Evolutionary conservation across 2,113 vertebrate genomes (phyloP), one percentile per base, ranked within the genome.

Genomic region (Aspidoscelis tigris): DNA sequence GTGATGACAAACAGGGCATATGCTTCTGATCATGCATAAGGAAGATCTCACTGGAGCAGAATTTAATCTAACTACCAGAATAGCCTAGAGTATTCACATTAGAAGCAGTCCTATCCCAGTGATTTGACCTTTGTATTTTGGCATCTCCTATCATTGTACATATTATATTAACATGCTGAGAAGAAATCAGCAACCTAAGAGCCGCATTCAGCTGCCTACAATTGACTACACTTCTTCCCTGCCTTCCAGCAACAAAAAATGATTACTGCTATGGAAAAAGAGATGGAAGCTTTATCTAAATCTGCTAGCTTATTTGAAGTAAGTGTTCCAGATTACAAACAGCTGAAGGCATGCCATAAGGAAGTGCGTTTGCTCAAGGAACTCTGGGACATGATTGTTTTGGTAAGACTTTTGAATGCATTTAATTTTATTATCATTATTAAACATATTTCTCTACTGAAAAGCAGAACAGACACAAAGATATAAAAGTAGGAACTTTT

Each of bases 321-420:
- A 73, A 22, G 80, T 0, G 70, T 97, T 1, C 96, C 96, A 0
- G 91, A 96, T 21, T 95, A 95, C 58, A 95, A 93, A 74, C 92
- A 96, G 83, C 94, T 97, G 1, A 93, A 93, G 76, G 64, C 14
- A 0, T 97, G 96, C 21, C 95, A 83, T 78, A 93, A 21, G 80
- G 96, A 97, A 83, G 86, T 93, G 18, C 3, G 86, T 74, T 86
- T 96, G 85, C 95, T 97, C 84, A 96, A 96, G 91, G 91, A 96
- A 8, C 94, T 97, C 81, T 97, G 96, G 96, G 96, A 97, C 90
- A 94, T 94, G 95, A 84, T 95, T 1, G 0, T 75, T 53, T 81
- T 96, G 95, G 96, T 97, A 92, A 2, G 93, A 26, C 3, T 6
- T 73, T 14, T 61, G 58, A 61, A 61, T 33, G 33, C 33, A 33